Base-by-base conservation (phyloP, 2,113 vertebrate species). In the Melierax canorus region DNA sequence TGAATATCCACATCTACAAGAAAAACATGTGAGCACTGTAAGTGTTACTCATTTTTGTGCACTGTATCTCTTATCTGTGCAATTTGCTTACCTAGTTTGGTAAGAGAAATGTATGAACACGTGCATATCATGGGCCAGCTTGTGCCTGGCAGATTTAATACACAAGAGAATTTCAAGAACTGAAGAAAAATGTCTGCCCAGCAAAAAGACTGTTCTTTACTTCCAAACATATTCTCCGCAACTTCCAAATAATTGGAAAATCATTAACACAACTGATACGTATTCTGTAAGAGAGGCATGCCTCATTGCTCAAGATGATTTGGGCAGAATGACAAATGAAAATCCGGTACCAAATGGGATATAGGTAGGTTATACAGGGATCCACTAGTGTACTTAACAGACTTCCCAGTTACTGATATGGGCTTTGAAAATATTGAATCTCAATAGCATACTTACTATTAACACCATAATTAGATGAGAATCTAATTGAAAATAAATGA, bases 261-360 rank as follows among this genome's bases (percentile, higher is more conserved):
- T 55, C 12, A 19, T 46, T 77, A 23, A 8, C 38, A 63, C 20
- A 38, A 24, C 1, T 3, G 26, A 26, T 10, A 3, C 0, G 1
- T 9, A 48, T 81, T 30, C 64, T n/a, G 12, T 45, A 45, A 58
- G 32, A 39, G 76, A 62, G 66, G 46, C 0, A 34, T 3, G 7
- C 29, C 43, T 29, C 14, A 34, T 13, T 50, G 50, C 30, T 63
- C 29, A 16, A 38, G 85, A 45, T 21, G 10, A 45, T n/a, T 34
- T 56, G 36, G 34, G 36, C 5, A 22, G 27, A 48, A 46, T 1
- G 50, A 53, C 5, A 53, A 56, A 53, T 11, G 17, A 34, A 84
- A 87, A 79, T 39, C 41, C 3, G 2, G 34, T 43, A 50, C 41
- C 53, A 60, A 39, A 51, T 12, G 27, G 22, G 30, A 17, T 36